Evolutionary conservation across 2,888 invertebrate genomes (phyloP).

Genomic region (Corbicula japonica): DNA sequence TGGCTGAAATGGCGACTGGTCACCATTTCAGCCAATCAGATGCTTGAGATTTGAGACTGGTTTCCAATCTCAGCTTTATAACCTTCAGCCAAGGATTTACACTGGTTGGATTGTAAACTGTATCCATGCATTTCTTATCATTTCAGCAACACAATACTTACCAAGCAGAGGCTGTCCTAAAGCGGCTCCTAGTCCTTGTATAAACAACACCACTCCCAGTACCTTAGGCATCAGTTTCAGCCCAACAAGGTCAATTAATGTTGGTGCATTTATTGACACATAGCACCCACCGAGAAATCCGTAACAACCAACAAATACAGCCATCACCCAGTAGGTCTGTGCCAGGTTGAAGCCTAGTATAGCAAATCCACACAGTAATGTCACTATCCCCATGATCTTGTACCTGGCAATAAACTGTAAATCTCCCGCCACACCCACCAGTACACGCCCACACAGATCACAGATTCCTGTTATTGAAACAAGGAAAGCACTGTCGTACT

Average conservation of each 20-base stretch:
- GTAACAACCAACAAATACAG: constrained; percentile 74
- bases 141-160: constrained; percentile 45
- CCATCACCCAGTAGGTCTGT: constrained; percentile 68
- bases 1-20: too few species aligned
- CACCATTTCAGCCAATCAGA: too few species aligned
- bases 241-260: constrained; percentile 80
- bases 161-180: constrained; percentile 78
- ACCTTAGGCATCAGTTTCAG: constrained; percentile 74
- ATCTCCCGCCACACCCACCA: constrained; percentile 76
- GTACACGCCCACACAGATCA: constrained; percentile 76
- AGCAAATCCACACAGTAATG: constrained; percentile 70
- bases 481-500: constrained; percentile 74
- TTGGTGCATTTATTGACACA: constrained; percentile 75
- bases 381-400: constrained; percentile 69
- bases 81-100: too few species aligned
- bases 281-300: constrained; percentile 81
- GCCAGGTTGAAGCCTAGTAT: constrained; percentile 72
- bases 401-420: constrained; percentile 72
- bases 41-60: too few species aligned
- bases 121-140: too few species aligned
- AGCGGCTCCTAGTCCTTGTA: constrained; percentile 80
- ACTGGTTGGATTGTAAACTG: too few species aligned
- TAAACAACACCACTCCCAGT: constrained; percentile 76
- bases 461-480: constrained; percentile 79
- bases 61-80: too few species aligned